Evolutionary conservation across 2,797 vertebrate species (phyloP), one percentile per base, ranked within the genome.

Genomic region (Rhinoraja longicauda): DNA sequence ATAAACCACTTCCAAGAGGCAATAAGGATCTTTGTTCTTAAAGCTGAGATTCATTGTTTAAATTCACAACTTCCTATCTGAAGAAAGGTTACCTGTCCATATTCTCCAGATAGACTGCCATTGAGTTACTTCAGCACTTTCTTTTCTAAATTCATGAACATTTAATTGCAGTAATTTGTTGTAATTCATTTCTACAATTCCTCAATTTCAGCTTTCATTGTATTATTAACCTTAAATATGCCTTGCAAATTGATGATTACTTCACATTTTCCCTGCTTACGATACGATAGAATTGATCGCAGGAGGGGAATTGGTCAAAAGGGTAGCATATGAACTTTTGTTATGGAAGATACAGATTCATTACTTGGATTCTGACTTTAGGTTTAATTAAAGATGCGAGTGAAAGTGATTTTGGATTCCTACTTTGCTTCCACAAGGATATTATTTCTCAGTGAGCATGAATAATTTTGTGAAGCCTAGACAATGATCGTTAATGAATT

Each of bases 391-490:
- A 90, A 91, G 24, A 26, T 73, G 67, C 36, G 36, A 53, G 19
- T 15, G 26, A 24, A 36, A 39, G 21, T 72, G 32, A 67, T 45
- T 82, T 57, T 72, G 36, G 13, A 64, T 53, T 13, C 90, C 70
- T 91, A 67, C 36, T 73, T 26, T 91, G 39, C 73, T 86, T 29
- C 36, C 36, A 39, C 12, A 39, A 73, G 21, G 24, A 45, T 73
- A 72, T 91, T 73, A 91, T 39, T 73, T 73, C 59, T 39, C 64
- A 90, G 17, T n/a, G 5, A n/a, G 26, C 53, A 59, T 84, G 12
- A 59, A 59, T 84, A 59, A n/a, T 84, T 57, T 88, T 88, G 62
- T 29, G 88, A 90, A 90, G 72, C n/a, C 21, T 70, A 32, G 19
- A 21, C 72, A 72, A 39, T 75, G 45, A 92, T 13, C 6, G n/a